Percentiles rank a stretch among this genome's conserved stretches.
These are phyloP conservation scores for Cygnus buccinator DNA, from an alignment of 2,113 vertebrate species.

Conservation along the genomic window DNA sequence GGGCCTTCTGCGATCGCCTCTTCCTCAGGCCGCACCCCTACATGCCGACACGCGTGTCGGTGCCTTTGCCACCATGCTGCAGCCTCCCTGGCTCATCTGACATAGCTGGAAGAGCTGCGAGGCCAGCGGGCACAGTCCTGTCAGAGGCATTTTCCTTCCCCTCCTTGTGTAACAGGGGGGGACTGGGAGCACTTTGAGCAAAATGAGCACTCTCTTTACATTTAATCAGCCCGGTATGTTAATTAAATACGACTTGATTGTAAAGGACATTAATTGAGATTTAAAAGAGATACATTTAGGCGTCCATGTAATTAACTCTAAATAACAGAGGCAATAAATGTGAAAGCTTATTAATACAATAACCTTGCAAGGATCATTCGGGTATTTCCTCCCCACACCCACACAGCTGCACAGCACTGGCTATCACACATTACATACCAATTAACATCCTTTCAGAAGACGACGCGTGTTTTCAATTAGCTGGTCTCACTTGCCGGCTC, in stretches of 20 bases:
- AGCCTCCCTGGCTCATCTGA: too few species aligned
- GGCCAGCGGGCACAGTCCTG: neutral
- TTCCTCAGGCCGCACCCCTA: too few species aligned
- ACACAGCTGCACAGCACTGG: neutral
- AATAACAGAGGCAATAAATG: conserved; percentile 28
- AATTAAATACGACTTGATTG: conserved; percentile 60
- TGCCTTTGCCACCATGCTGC: neutral
- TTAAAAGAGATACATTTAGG: conserved; percentile 42
- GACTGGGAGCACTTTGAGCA: neutral
- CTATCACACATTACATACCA: neutral
- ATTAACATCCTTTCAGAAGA: neutral
- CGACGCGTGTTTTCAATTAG: neutral
- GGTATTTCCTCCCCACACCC: neutral
- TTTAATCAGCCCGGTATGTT: neutral
- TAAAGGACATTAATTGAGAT: conserved; percentile 56
- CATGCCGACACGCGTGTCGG: rapidly evolving
- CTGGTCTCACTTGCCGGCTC: neutral
- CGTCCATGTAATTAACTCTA: conserved; percentile 18
- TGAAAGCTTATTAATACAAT: conserved; percentile 35
- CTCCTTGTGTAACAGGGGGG: neutral
- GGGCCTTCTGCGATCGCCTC: neutral
- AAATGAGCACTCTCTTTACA: neutral
- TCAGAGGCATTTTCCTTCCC: neutral
- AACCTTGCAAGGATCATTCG: neutral
- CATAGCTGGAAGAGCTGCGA: neutral